Evolutionary conservation across 2,888 invertebrate species (phyloP), one percentile per base, ranked within the genome.

Genomic region (Tinea semifulvella): DNA sequence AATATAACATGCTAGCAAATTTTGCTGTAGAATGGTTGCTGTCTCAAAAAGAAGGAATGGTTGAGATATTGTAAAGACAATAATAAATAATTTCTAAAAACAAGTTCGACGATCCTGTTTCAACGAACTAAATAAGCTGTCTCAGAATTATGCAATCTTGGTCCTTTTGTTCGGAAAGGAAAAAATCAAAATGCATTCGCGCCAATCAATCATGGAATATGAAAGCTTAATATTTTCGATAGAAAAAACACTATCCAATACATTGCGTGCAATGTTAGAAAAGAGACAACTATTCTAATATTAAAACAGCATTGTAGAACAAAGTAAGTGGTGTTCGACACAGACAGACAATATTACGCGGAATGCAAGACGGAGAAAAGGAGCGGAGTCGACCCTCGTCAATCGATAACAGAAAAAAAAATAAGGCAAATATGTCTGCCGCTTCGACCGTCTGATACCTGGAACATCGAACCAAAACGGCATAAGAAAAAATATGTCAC

Each of bases 331-430:
- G 7, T 3, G 35, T 35, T 35, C 10, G 13, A 10, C 16, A 14
- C 16, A 3, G 13, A 11, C n/a, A 3, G 2, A 13, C 13, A 14
- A 18, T 36, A 17, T 16, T 7, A 18, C 16, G 16, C 7, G 18
- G 36, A 36, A 36, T 36, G 36, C 36, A 36, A 16, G 36, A 7
- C 16, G 10, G 36, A n/a, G 36, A 14, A 36, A 16, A 36, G 36
- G 36, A 31, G 31, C 36, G 18, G 18, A 36, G 36, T 31, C 36
- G 36, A 36, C 36, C 36, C 36, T 36, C 36, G 36, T 36, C 36
- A 36, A 36, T 36, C 36, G 36, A 36, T 36, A 36, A 6, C 36
- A 36, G 36, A 36, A 36, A 36, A 36, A 36, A 36, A 35, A 35
- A 22, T 8, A 8, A 36, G n/a, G 16, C 18, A 36, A 36, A 36